phyloP scores from a whole-genome alignment of 2,888 invertebrate species.

The Tenodera sinensis region DNA sequence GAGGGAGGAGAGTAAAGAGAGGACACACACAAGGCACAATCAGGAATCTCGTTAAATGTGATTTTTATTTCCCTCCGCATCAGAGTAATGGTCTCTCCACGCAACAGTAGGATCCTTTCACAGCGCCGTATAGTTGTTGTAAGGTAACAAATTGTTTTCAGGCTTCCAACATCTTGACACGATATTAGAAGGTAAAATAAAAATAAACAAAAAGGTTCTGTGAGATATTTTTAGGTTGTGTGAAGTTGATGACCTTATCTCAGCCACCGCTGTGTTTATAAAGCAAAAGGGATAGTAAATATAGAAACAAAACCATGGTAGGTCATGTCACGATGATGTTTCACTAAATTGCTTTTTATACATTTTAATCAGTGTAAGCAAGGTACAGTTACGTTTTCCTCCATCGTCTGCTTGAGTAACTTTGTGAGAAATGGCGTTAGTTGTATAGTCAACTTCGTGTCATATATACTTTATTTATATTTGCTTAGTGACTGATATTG shows the following conservation, averaged over 20 bases:
- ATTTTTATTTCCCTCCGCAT: slow-evolving; percentile 25
- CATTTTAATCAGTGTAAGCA: too few species aligned
- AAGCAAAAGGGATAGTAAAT: neutral
- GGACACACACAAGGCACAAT: slow-evolving; percentile 24
- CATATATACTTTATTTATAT: too few species aligned
- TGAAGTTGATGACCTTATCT: neutral
- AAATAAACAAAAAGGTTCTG: neutral
- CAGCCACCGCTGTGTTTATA: neutral
- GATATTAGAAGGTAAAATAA: neutral
- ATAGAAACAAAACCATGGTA: too few species aligned
- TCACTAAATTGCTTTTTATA: too few species aligned
- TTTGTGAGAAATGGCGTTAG: too few species aligned
- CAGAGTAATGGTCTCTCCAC: neutral
- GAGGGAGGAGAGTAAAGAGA: neutral
- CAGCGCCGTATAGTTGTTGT: neutral
- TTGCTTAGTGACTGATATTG: too few species aligned
- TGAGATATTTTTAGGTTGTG: too few species aligned
- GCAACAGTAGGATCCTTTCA: neutral
- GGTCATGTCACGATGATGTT: too few species aligned
- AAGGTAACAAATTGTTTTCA: neutral
- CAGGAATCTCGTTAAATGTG: slow-evolving; percentile 32
- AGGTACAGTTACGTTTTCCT: too few species aligned
- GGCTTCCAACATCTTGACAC: neutral
- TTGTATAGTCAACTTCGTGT: too few species aligned
- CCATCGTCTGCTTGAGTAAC: too few species aligned